phyloP scores from a whole-genome alignment of 2,113 vertebrate species.

The Procavia capensis region DNA sequence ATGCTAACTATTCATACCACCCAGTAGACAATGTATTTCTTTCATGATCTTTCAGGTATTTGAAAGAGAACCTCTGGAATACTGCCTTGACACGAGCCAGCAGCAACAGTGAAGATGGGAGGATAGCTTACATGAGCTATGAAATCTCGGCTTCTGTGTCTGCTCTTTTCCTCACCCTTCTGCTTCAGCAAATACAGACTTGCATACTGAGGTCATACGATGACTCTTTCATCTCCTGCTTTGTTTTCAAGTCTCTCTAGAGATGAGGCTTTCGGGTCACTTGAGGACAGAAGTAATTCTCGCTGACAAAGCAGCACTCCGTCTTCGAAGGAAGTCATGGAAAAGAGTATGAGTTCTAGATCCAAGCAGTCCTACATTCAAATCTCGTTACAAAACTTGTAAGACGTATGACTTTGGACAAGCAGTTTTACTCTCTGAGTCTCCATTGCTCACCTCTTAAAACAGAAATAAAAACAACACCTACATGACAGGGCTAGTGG shows the following conservation, averaged over 20 bases:
- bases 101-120: neutral
- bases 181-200: neutral
- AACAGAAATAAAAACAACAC: neutral
- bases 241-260: slow-evolving; percentile 6
- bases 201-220: neutral
- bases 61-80: neutral
- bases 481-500: too few relatives aligned
- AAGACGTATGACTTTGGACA: neutral
- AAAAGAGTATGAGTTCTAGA: neutral
- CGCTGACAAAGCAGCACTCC: neutral
- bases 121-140: neutral
- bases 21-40: neutral
- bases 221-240: neutral
- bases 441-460: neutral
- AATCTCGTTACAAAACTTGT: neutral
- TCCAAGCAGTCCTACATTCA: neutral
- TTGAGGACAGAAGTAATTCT: neutral
- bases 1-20: neutral
- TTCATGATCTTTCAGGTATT: neutral
- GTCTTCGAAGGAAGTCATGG: neutral
- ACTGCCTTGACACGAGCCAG: neutral
- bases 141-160: neutral
- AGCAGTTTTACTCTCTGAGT: neutral
- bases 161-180: neutral
- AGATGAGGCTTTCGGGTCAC: neutral